Evolutionary conservation across 2,797 vertebrate species (phyloP).

Genomic region (Gobionotothen gibberifrons): DNA sequence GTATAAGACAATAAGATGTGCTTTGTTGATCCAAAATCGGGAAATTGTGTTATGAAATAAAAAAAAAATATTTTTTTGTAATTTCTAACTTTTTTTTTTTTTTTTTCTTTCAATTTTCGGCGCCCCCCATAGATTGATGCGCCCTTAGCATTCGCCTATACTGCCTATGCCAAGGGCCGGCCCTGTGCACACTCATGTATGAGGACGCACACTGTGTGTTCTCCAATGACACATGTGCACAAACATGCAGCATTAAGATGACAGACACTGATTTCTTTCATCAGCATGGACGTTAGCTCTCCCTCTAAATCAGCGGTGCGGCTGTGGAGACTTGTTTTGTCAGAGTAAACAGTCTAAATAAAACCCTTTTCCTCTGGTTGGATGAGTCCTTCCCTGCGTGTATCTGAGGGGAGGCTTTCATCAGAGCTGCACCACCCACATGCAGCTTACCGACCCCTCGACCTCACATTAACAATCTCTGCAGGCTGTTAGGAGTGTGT

Average conservation of each 20-base stretch:
- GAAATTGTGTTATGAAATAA: too few relatives aligned
- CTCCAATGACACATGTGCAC: slow-evolving; percentile 34
- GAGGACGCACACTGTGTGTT: slow-evolving; percentile 34
- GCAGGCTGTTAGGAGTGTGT: slow-evolving; percentile 48
- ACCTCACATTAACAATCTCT: slow-evolving; percentile 76
- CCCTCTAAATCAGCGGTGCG: slow-evolving; percentile 46
- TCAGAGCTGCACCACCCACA: slow-evolving; percentile 78
- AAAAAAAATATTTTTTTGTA: too few relatives aligned
- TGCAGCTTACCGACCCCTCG: slow-evolving; percentile 72
- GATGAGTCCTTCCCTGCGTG: slow-evolving; percentile 61
- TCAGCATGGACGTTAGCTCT: slow-evolving; percentile 55
- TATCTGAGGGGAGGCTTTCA: slow-evolving; percentile 81
- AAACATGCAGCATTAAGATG: slow-evolving; percentile 45
- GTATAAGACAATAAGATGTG: too few relatives aligned
- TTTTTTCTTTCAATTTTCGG: too few relatives aligned
- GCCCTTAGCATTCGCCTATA: too few relatives aligned
- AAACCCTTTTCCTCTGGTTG: slow-evolving; percentile 67
- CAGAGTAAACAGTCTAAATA: slow-evolving; percentile 72
- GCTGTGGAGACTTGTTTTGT: slow-evolving; percentile 41
- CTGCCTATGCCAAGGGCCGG: too few relatives aligned
- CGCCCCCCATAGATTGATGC: too few relatives aligned
- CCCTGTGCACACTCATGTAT: slow-evolving; percentile 3
- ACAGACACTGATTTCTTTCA: slow-evolving; percentile 66
- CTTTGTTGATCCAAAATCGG: too few relatives aligned
- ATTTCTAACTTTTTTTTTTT: too few relatives aligned